Evolutionary conservation across 2,888 invertebrate genomes (phyloP).

Genomic region (Lepidonotus clava): DNA sequence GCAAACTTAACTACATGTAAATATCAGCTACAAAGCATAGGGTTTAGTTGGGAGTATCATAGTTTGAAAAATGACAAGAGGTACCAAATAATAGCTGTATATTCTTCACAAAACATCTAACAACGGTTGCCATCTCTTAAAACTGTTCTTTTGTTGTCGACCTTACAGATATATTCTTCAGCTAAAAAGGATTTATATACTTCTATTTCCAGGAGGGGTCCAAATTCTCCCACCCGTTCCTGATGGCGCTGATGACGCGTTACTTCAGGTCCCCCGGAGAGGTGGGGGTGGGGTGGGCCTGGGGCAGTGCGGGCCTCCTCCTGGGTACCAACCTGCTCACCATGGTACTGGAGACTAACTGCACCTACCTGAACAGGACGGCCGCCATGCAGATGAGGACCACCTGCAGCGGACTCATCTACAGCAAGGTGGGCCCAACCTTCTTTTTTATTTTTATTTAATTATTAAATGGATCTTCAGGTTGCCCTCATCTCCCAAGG

Average conservation of each 20-base stretch:
- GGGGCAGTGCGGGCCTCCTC: not conserved
- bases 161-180: not conserved
- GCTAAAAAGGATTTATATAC: no score
- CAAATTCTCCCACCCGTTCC: not conserved
- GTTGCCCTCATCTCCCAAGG: no score
- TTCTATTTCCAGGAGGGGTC: not conserved
- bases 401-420: conserved; percentile 27
- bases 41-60: no score
- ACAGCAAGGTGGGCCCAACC: not conserved
- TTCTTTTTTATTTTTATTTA: no score
- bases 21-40: no score
- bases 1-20: no score
- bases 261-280: not conserved
- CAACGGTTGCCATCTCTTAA: no score
- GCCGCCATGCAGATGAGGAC: conserved; percentile 14
- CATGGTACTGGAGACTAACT: conserved; percentile 12
- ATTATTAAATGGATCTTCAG: no score
- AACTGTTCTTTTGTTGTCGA: not conserved
- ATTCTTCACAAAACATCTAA: no score
- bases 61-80: no score
- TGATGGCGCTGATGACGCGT: not conserved
- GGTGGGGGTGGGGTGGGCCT: not conserved
- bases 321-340: not conserved
- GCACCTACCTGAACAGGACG: conserved; percentile 12
- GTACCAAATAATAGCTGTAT: no score